Conservation (phyloP, 1,140 invertebrate genomes). For the Cotesia vestalis region DNA sequence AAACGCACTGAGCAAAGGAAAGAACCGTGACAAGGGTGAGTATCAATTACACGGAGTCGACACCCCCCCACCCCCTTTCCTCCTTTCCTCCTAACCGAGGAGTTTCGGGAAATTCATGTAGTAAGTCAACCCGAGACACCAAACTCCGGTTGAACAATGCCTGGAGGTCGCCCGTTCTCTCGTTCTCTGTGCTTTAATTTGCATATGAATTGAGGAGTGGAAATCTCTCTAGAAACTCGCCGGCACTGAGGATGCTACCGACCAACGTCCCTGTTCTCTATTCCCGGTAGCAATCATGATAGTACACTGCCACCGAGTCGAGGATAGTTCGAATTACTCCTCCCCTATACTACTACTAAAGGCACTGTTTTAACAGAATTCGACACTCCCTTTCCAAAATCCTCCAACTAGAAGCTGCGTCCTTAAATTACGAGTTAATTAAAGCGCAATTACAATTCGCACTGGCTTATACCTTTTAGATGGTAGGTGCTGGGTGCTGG, state of each 20-base stretch:
- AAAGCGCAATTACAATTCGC: slow-evolving; percentile 51
- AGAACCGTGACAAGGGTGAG: slow-evolving; percentile 43
- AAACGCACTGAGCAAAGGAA: slow-evolving; percentile 15
- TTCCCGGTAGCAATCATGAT: slow-evolving; percentile 9
- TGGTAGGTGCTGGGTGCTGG: neutral
- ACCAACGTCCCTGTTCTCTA: slow-evolving; percentile 19
- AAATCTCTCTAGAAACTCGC: neutral
- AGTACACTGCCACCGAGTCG: neutral
- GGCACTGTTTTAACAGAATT: slow-evolving; percentile 24
- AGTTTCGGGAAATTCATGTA: slow-evolving; percentile 65
- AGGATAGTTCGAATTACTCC: slow-evolving; percentile 49
- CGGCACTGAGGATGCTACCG: neutral
- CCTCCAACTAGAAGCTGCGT: slow-evolving; percentile 23
- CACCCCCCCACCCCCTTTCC: too few relatives aligned
- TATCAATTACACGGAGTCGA: slow-evolving; percentile 61
- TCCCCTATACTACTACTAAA: too few relatives aligned
- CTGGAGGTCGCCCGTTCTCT: slow-evolving; percentile 45
- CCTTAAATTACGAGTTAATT: slow-evolving; percentile 54
- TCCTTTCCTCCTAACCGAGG: slow-evolving; percentile 40
- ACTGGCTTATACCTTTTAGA: slow-evolving; percentile 18
- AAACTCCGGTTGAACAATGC: slow-evolving; percentile 60
- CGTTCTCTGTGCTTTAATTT: slow-evolving; percentile 55
- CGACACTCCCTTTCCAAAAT: slow-evolving; percentile 8
- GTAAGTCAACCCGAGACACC: slow-evolving; percentile 62
- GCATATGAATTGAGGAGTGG: slow-evolving; percentile 61